Percentiles rank a stretch among this genome's conserved stretches.
Evolutionary conservation across 2,797 vertebrate genomes (phyloP).

Genomic region (Microtus agrestis): DNA sequence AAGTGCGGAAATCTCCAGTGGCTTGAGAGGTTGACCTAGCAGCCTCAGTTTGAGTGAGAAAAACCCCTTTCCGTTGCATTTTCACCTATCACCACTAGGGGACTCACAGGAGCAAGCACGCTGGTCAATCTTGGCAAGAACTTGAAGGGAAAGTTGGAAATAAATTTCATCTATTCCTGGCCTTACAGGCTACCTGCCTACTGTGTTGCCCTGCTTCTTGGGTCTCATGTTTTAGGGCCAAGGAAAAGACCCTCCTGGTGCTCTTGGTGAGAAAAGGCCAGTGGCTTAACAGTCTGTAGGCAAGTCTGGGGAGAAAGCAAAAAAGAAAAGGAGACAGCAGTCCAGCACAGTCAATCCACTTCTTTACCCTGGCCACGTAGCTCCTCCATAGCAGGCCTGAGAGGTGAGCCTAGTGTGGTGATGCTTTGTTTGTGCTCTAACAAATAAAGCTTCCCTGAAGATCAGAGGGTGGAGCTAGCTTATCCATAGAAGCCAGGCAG

Average conservation of each 20-base stretch:
- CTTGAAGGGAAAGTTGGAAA: background rate
- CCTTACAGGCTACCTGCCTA: background rate
- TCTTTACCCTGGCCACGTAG: background rate
- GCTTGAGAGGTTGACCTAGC: too few relatives aligned
- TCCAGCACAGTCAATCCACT: background rate
- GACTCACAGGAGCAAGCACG: background rate
- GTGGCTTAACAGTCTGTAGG: background rate
- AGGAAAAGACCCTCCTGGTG: background rate
- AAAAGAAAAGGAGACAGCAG: background rate
- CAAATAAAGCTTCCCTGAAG: too few relatives aligned
- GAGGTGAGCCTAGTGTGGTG: background rate
- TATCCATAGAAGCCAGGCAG: too few relatives aligned
- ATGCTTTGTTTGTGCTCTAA: too few relatives aligned
- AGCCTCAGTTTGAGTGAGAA: accelerated
- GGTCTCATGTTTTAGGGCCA: background rate
- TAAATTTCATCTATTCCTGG: background rate
- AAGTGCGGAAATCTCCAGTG: background rate
- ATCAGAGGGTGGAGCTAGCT: too few relatives aligned
- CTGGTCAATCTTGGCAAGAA: background rate
- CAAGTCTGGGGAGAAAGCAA: background rate
- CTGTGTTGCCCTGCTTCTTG: background rate
- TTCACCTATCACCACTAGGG: slow-evolving; percentile 50
- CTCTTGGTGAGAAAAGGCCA: background rate
- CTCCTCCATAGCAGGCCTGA: background rate
- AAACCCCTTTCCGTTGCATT: background rate